Base-by-base conservation (phyloP, 2,113 vertebrate species). In the Channa maculata region DNA sequence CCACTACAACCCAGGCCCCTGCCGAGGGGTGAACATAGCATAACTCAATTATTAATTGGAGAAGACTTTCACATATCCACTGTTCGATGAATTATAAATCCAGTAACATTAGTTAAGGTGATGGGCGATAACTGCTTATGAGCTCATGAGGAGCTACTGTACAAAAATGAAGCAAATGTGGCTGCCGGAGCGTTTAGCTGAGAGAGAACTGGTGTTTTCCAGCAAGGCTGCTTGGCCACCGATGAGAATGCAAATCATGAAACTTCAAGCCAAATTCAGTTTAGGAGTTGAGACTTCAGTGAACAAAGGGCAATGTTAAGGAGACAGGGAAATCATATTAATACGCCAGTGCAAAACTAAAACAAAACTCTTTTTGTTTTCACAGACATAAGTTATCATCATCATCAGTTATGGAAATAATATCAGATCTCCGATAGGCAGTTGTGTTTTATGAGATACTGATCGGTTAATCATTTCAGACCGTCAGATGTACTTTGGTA, bases 31-130 rank as follows among this genome's bases (percentile, higher is more conserved):
- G 7, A 54, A 84, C 73, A 5, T 80, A 84, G 88, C 83, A 79
- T 77, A 83, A 86, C 80, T 92, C 87, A 89, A 92, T 94, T 92
- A 93, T 92, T 89, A 79, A 83, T 89, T 87, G 54, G 62, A 90
- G 77, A 15, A 5, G 41, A 49, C 81, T 91, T 94, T 88, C 86
- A 75, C 65, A 81, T 82, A 77, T 85, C 54, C 80, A 66, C 69
- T 41, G 71, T 55, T 6, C 75, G 77, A 84, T 81, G 82, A 93
- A 85, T 89, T 91, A 86, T 80, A 89, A 89, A 84, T 86, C 14
- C 13, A 45, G 86, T 55, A 81, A 89, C 84, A 79, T 73, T 67
- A 84, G 82, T 88, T 24, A 74, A 75, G 84, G 72, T 15, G 75
- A 83, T 66, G 75, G 71, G 71, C 70, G 66, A 77, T 83, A 89